These are phyloP conservation scores for Tychaedon coryphoeus DNA, from an alignment of 2,113 vertebrate genomes.

Conservation along the genomic window DNA sequence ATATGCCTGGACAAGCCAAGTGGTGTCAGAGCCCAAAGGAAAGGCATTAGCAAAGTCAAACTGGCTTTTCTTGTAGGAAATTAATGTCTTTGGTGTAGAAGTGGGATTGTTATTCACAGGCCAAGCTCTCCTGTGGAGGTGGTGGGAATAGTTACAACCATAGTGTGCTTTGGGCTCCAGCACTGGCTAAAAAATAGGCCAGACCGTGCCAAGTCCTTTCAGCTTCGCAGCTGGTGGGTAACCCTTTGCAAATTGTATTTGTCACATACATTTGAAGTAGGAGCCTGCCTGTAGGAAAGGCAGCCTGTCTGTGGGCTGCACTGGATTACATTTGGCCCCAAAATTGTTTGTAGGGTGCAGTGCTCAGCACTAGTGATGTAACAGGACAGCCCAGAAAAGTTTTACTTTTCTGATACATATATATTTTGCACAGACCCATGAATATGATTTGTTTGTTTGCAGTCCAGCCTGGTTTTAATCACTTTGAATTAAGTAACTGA, in stretches of 20 bases:
- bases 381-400: not conserved
- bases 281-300: not conserved
- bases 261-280: not conserved
- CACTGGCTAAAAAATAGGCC: not conserved
- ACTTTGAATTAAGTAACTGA: slow-evolving; percentile 56
- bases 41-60: not conserved
- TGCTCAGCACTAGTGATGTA: not conserved
- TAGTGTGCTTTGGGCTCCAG: not conserved
- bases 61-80: not conserved
- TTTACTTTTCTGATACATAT: not conserved
- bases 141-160: not conserved
- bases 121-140: not conserved
- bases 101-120: accelerated
- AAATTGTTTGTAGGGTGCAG: accelerated
- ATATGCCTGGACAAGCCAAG: not conserved
- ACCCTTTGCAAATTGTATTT: not conserved
- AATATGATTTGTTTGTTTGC: not conserved
- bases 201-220: accelerated
- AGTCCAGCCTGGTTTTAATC: slow-evolving; percentile 32
- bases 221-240: accelerated
- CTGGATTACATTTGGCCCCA: not conserved
- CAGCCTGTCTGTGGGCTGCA: not conserved
- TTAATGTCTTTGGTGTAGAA: not conserved
- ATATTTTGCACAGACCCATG: not conserved
- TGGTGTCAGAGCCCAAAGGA: not conserved